Evolutionary conservation across 2,113 vertebrate genomes (phyloP).

Genomic region (Struthio camelus): DNA sequence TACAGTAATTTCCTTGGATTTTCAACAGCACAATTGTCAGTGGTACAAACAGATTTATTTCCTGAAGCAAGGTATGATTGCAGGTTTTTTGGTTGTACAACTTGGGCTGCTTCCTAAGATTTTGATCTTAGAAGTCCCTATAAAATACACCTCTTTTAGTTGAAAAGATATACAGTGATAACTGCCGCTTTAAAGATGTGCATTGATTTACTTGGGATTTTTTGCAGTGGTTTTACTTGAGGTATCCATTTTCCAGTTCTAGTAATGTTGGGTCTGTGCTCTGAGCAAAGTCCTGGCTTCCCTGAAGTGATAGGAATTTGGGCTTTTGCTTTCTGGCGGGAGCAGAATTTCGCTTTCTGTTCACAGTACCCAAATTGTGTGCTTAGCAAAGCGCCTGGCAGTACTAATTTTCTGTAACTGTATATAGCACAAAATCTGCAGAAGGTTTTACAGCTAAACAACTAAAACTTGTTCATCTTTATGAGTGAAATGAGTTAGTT

Average conservation of each 20-base stretch:
- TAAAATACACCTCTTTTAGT: neutral
- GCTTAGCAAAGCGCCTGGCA: neutral
- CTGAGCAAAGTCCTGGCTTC: conserved; percentile 35
- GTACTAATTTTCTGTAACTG: conserved; percentile 16
- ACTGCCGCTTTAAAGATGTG: conserved; percentile 15
- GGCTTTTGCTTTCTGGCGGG: conserved; percentile 8
- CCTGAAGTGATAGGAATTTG: conserved; percentile 20
- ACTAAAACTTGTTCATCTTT: neutral
- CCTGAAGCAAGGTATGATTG: neutral
- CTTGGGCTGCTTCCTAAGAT: neutral
- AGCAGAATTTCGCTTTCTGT: conserved; percentile 1
- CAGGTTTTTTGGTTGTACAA: neutral
- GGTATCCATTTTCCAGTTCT: conserved; percentile 64
- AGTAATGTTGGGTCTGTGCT: conserved; percentile 38
- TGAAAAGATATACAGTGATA: neutral
- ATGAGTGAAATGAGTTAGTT: conserved; percentile 19
- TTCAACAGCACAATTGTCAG: neutral
- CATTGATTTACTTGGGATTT: conserved; percentile 33
- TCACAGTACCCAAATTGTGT: neutral
- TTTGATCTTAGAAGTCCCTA: neutral
- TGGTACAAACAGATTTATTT: neutral
- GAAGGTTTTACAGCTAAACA: neutral
- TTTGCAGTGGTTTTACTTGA: conserved; percentile 64
- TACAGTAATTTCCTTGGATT: neutral
- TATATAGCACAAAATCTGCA: neutral